phyloP scores from a whole-genome alignment of 2,797 vertebrate species.

The Australoheros facetus region DNA sequence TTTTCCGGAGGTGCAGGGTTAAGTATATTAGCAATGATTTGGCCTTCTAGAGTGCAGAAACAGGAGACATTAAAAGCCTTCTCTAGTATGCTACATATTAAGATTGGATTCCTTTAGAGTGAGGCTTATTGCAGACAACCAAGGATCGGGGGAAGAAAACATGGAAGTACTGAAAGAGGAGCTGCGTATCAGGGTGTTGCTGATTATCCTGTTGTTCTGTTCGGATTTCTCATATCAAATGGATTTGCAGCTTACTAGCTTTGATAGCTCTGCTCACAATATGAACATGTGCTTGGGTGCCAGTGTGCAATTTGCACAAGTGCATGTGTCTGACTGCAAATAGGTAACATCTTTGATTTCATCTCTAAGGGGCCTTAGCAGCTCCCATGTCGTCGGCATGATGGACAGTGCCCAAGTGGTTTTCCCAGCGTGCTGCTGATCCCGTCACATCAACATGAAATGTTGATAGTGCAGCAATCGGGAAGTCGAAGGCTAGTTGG shows the following conservation, averaged over 20 bases:
- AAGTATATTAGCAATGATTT: conserved; percentile 79
- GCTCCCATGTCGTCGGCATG: conserved; percentile 62
- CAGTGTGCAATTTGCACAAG: not conserved
- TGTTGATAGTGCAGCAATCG: conserved; percentile 77
- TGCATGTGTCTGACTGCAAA: conserved; percentile 7
- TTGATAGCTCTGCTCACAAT: conserved; percentile 23
- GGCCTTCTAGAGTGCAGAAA: conserved; percentile 69
- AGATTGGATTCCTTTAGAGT: conserved; percentile 63
- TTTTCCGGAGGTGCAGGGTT: conserved; percentile 64
- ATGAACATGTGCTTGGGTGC: not conserved
- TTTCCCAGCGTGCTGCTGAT: conserved; percentile 55
- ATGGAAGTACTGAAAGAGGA: conserved; percentile 38
- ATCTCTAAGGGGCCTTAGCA: conserved; percentile 48
- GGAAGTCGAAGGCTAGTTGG: conserved; percentile 71
- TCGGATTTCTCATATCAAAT: conserved; percentile 51
- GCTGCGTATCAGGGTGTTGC: conserved; percentile 25
- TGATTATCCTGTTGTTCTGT: conserved; percentile 51
- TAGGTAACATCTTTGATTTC: conserved; percentile 54
- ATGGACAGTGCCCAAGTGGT: conserved; percentile 69
- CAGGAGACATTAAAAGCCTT: conserved; percentile 77
- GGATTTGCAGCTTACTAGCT: conserved; percentile 38
- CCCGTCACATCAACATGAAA: conserved; percentile 73
- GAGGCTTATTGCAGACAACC: conserved; percentile 38
- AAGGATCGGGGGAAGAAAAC: conserved; percentile 18
- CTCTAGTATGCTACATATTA: conserved; percentile 65